A percentile compares a stretch with the other conserved stretches of the same genome.
phyloP scores from a whole-genome alignment of 64 coral and sea anemone species.

The Pocillopora damicornis region DNA sequence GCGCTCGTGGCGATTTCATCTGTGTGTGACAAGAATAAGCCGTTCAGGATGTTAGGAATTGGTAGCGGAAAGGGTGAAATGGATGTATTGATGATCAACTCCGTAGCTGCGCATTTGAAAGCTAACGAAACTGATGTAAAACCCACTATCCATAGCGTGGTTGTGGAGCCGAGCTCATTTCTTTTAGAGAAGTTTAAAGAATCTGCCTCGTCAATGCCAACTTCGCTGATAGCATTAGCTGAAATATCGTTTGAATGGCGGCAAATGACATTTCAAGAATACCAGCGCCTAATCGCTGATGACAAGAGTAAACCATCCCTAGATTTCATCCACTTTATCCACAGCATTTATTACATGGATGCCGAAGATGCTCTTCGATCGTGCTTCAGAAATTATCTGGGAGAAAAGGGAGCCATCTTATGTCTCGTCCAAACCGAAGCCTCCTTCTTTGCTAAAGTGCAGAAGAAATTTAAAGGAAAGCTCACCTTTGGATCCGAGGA shows the following conservation, averaged over 20 bases:
- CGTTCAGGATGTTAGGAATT: conserved; percentile 11
- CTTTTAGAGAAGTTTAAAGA: conserved; percentile 26
- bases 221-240: conserved; percentile 20
- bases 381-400: conserved; percentile 2
- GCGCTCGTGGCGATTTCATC: conserved; percentile 3
- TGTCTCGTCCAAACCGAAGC: conserved; percentile 16
- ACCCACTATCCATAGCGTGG: conserved; percentile 8
- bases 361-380: background rate
- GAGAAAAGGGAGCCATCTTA: conserved; percentile 10
- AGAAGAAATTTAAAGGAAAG: conserved; percentile 20
- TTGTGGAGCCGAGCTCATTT: conserved; percentile 29
- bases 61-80: conserved; percentile 23
- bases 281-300: background rate
- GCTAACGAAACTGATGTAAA: background rate
- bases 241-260: conserved; percentile 22
- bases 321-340: conserved; percentile 23
- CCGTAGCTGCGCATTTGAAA: conserved; percentile 1
- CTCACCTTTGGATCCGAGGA: conserved; percentile 9
- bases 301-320: conserved; percentile 12
- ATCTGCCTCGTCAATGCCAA: conserved; percentile 2
- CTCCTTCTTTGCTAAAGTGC: conserved; percentile 15
- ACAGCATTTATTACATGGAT: conserved; percentile 33
- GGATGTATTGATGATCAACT: conserved; percentile 3
- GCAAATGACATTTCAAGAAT: conserved; percentile 15
- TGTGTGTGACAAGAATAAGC: background rate